Evolutionary conservation across 2,888 invertebrate species (phyloP).

Genomic region (Leucozona laternaria): DNA sequence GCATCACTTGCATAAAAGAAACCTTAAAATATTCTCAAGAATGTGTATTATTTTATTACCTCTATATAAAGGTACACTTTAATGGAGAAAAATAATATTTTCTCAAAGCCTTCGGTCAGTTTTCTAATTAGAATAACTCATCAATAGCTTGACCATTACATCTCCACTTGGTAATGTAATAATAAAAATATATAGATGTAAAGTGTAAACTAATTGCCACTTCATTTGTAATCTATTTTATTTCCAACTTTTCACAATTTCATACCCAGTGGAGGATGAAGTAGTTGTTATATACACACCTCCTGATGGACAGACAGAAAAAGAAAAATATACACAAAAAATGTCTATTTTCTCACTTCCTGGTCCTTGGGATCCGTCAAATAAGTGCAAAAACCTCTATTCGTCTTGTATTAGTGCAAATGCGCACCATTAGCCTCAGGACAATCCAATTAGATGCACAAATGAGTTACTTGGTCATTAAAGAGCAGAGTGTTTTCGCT

Average conservation of each 20-base stretch:
- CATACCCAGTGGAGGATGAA: not conserved
- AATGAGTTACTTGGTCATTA: conserved; percentile 65
- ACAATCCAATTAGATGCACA: conserved; percentile 66
- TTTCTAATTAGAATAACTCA: conserved; percentile 23
- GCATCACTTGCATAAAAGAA: not conserved
- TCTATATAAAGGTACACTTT: too few species aligned
- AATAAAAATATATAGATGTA: not conserved
- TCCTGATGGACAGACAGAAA: conserved; percentile 8
- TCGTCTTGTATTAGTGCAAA: conserved; percentile 52
- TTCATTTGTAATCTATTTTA: conserved; percentile 15
- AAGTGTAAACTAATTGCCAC: conserved; percentile 5
- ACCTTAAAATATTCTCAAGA: not conserved
- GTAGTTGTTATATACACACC: conserved; percentile 42
- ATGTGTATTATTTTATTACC: not conserved
- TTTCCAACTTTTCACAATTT: not conserved
- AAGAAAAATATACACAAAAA: conserved; percentile 2
- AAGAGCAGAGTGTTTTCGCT: conserved; percentile 40
- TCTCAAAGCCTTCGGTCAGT: conserved; percentile 6
- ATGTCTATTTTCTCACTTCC: conserved; percentile 60
- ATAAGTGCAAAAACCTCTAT: conserved; percentile 44
- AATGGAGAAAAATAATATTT: not conserved
- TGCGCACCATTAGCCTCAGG: conserved; percentile 34
- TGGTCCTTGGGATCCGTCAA: conserved; percentile 46
- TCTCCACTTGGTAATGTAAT: not conserved
- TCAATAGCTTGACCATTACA: not conserved